Evolutionary conservation across 2,888 invertebrate species (phyloP), one percentile per base, ranked within the genome.

Genomic region (Tenthredo amoena): DNA sequence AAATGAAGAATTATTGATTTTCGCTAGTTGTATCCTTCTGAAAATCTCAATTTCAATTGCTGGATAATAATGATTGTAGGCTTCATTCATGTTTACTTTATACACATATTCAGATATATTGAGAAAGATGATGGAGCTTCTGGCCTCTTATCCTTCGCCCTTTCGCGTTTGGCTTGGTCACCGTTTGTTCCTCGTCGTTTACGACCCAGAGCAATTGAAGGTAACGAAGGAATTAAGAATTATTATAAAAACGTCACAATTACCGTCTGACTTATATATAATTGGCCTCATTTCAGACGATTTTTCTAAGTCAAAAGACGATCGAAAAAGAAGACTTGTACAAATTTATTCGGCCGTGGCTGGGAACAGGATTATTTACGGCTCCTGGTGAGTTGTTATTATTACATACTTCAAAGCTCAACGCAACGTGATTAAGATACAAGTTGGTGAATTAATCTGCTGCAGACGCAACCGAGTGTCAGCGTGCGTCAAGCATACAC

Each of bases 331-430:
- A 88, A 31, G 87, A 89, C 10, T 85, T 90, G 47, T 89, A 89
- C 86, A 89, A 88, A 84, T 89, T 89, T 77, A 79, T 77, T 26
- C 86, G 87, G 58, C 90, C 89, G 85, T 90, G 90, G 89, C 40
- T 90, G 62, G 90, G 90, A 65, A 89, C 88, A 18, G 90, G 90
- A 86, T 88, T 91, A 86, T 90, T 91, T 85, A 89, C 89, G 18
- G 90, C 90, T 72, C 90, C 90, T 84, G 89, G 90, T 90, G 85
- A 88, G 87, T 82, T 40, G 55, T 77, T 77, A 34, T 77, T 81
- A 62, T 81, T 37, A 62, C 21, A 12, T 58, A 34, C 18, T 68
- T 26, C 47, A 83, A 68, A 68, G 68, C 47, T 83, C 34, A 82
- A 50, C 37, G 65, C 55, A 86, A 90, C 89, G 90, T 90, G 90